A percentile compares a stretch with the other conserved stretches of the same genome.
Conservation (phyloP, 2,113 vertebrate genomes). For the Pseudorasbora parva region DNA sequence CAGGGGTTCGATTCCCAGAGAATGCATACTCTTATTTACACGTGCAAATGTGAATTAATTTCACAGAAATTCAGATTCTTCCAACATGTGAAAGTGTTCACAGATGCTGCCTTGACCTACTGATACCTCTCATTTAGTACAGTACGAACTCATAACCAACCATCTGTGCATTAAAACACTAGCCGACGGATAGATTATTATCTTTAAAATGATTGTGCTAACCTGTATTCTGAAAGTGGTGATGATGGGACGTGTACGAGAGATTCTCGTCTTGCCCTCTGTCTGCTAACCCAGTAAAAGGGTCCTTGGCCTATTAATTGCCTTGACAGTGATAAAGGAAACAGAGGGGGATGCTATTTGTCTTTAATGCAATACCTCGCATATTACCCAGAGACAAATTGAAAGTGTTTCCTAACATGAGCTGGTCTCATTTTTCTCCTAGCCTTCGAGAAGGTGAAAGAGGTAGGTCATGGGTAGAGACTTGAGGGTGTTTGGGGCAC, state of each 20-base stretch:
- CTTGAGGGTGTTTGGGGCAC: constrained; percentile 39
- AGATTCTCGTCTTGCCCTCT: constrained; percentile 43
- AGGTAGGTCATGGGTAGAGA: constrained; percentile 44
- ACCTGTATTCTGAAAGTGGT: background rate
- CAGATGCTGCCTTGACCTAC: constrained; percentile 11
- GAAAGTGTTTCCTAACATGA: constrained; percentile 75
- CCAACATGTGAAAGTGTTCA: background rate
- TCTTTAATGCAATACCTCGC: constrained; percentile 76
- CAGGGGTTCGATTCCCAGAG: too few species aligned
- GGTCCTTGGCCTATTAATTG: constrained; percentile 82
- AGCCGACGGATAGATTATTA: background rate
- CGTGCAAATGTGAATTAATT: background rate
- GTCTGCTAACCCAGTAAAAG: constrained; percentile 70
- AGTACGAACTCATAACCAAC: background rate
- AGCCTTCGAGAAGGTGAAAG: constrained; percentile 64
- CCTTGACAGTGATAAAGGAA: constrained; percentile 83
- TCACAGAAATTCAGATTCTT: background rate
- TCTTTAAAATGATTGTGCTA: background rate
- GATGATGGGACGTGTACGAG: constrained; percentile 38
- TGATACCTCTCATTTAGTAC: background rate
- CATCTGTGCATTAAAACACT: constrained; percentile 8
- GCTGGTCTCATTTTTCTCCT: constrained; percentile 70
- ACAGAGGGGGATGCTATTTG: constrained; percentile 78
- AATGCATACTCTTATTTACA: too few species aligned
- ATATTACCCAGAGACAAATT: constrained; percentile 80